Base-by-base conservation (phyloP, 2,797 vertebrate genomes). In the Coranthus polyacanthus region DNA sequence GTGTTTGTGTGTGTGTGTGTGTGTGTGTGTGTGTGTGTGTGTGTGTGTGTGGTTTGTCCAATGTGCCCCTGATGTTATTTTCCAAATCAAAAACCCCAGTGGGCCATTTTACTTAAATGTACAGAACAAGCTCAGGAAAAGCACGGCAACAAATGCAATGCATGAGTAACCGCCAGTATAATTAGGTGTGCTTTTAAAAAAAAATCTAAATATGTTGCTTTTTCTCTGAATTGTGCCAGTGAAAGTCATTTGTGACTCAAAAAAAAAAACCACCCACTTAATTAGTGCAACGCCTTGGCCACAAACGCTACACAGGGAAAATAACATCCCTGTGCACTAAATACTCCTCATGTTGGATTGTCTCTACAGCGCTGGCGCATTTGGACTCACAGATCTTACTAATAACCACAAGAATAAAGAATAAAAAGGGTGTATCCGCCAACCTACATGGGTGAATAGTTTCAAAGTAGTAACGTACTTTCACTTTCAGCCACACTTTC, bases 31-130 rank as follows among this genome's bases (percentile, higher is more conserved):
- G 26, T 29, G 29, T 32, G 29, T 32, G 3, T 36, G 10, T 9
- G 38, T 1, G 12, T 13, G 18, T 3, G 22, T 29, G 68, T 4
- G 57, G 67, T 76, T 66, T 41, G 58, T 63, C 67, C 51, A 29
- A 61, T 45, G n/a, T 7, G 9, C 65, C 86, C 82, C 79, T 82
- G 75, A 85, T 83, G 72, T 76, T 86, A 74, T 81, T 83, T 83
- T 71, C 70, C 70, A 68, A 34, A 66, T 49, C 49, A 73, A 80
- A 68, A 36, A 26, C 58, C 71, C 56, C 57, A 10, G 44, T 12
- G 61, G 56, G 78, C 44, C 55, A 37, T 75, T 81, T 75, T 41
- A 62, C 52, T 75, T 78, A 75, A 84, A 86, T 82, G 80, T 68
- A 50, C 52, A 70, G 38, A 59, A 34, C 51, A 78, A 73, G 77